Evolutionary conservation across 2,888 invertebrate species (phyloP), one percentile per base, ranked within the genome.

Genomic region (Ophion ellenae): DNA sequence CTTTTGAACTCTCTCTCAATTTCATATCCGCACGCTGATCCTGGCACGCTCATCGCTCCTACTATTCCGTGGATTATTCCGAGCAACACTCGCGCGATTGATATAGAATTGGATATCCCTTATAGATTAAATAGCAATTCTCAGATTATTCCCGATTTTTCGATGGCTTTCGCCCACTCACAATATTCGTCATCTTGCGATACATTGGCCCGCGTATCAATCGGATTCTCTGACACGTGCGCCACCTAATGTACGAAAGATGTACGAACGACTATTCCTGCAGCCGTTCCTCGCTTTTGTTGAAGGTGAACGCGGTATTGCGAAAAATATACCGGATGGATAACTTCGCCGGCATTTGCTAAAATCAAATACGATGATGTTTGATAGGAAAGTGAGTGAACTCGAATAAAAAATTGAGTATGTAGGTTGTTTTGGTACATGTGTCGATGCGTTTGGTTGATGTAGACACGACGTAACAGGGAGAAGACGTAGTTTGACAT

Each of bases 1-100:
- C 85, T 74, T 76, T 80, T 73, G 73, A 80, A 80, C 63, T 76
- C 83, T 75, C 71, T 76, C 70, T 53, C 76, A 61, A 85, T 75
- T 78, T 66, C 53, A 79, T 80, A 61, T 76, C 71, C 61, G 47
- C 75, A 36, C 66, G 64, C 74, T 64, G 63, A 85, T 74, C 73
- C 77, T 63, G 17, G 69, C 45, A 63, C 63, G 45, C 17, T 24
- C 59, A 14, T 14, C 40, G 20, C 53, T 57, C 47, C 24, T n/a
- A 14, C 24, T 32, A 7, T 76, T 40, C 61, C 63, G 32, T 71
- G 61, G 78, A 82, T 85, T 85, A 75, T 79, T 57, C 10, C 36
- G 45, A 63, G 32, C 63, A 78, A 67, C 64, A 75, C 32, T 70
- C 14, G n/a, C 20, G 47, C 59, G 40, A 79, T 73, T 83, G 40